These are phyloP conservation scores for Callaeas wilsoni DNA, from an alignment of 2,113 vertebrate species.

Conservation along the genomic window DNA sequence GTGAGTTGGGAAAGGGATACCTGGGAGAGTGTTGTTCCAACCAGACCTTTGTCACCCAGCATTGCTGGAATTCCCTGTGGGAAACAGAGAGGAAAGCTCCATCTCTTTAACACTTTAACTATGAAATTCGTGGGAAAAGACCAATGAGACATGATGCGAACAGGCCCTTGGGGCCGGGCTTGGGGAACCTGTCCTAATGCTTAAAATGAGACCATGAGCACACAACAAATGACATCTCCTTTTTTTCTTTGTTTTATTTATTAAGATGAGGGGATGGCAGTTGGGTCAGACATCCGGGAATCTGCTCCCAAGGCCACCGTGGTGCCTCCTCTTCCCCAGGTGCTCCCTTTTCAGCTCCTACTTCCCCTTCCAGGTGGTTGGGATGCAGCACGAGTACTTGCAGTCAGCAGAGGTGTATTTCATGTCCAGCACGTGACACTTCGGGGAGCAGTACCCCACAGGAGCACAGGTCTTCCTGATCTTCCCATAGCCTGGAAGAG, in stretches of 20 bases:
- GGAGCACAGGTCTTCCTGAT: background rate
- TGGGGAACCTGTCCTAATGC: background rate
- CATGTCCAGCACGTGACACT: background rate
- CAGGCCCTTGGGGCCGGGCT: background rate
- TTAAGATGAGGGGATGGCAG: background rate
- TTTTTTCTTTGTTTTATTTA: background rate
- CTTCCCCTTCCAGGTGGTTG: background rate
- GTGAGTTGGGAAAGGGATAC: background rate
- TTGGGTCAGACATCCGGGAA: background rate
- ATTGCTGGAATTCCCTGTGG: background rate
- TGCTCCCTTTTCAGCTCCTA: background rate
- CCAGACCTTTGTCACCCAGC: background rate
- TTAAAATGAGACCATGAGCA: background rate
- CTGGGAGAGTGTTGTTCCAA: background rate
- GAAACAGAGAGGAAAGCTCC: background rate
- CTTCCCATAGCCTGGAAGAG: background rate
- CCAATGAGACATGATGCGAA: rapidly evolving
- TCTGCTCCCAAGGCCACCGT: background rate
- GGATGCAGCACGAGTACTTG: constrained; percentile 13
- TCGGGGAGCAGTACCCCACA: background rate
- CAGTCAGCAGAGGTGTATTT: background rate
- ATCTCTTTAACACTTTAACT: background rate
- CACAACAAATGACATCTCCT: background rate
- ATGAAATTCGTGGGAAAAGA: background rate
- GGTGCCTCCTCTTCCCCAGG: background rate